A percentile compares a stretch with the other conserved stretches of the same genome.
phyloP scores from a whole-genome alignment of 64 coral and sea anemone species.

The Montipora sp. region DNA sequence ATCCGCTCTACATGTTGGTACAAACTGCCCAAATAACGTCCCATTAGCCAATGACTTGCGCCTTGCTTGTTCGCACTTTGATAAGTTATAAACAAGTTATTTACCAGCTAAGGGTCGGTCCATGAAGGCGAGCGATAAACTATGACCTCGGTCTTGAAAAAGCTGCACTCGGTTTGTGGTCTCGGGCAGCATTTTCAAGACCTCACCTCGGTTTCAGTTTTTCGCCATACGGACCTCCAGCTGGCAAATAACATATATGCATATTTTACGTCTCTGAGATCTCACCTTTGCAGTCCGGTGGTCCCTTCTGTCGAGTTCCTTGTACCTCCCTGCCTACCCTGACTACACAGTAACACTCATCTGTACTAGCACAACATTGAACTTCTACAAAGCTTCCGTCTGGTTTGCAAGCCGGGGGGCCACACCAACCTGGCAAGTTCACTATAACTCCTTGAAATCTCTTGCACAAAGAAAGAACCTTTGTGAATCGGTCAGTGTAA shows the following conservation, averaged over 20 bases:
- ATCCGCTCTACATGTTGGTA: conserved; percentile 54
- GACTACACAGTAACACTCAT: conserved; percentile 47
- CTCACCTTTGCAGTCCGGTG: conserved; percentile 34
- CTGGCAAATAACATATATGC: no score
- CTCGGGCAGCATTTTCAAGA: no score
- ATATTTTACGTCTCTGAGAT: no score
- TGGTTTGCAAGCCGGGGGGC: conserved; percentile 48
- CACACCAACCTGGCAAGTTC: conserved; percentile 61
- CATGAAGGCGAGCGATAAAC: neutral
- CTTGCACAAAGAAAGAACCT: conserved; percentile 28
- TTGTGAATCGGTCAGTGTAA: no score
- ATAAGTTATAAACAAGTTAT: no score
- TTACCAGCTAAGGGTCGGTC: no score
- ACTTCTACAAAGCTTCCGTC: conserved; percentile 67
- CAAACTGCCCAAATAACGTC: conserved; percentile 45
- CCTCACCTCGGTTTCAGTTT: no score
- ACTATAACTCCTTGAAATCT: conserved; percentile 51
- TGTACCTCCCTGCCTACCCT: conserved; percentile 39
- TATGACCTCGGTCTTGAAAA: neutral
- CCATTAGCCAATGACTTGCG: conserved; percentile 49
- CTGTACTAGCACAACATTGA: conserved; percentile 45
- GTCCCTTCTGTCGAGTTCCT: conserved; percentile 48
- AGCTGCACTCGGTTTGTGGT: no score
- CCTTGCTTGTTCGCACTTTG: conserved; percentile 57
- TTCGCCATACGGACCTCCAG: no score